Conservation (phyloP, 2,113 vertebrate species). For the Ancistrus triradiatus region DNA sequence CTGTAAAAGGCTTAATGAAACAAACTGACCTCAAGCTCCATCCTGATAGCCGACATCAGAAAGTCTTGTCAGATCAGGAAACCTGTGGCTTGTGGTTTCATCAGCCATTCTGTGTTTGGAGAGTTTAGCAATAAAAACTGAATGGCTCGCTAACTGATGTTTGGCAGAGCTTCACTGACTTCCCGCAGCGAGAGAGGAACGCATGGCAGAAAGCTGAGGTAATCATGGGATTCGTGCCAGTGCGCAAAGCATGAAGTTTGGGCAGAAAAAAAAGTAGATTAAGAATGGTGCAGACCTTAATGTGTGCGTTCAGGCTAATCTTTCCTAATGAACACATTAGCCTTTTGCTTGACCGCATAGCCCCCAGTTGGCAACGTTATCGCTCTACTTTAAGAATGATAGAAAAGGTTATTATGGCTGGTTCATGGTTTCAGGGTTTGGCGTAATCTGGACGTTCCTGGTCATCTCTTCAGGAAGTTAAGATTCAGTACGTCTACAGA, state of each 20-base stretch:
- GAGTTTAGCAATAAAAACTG: conserved; percentile 47
- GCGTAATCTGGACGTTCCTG: no score
- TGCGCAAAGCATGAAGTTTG: not conserved
- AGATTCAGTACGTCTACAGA: no score
- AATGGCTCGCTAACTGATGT: conserved; percentile 54
- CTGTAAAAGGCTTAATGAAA: not conserved
- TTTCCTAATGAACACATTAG: conserved; percentile 11
- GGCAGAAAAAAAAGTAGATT: conserved; percentile 1
- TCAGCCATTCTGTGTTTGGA: conserved; percentile 23
- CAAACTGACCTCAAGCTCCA: not conserved
- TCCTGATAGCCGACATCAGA: not conserved
- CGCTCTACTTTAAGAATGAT: not conserved
- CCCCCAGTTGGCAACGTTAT: not conserved
- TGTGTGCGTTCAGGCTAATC: conserved; percentile 15
- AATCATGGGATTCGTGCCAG: conserved; percentile 2
- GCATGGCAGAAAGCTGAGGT: conserved; percentile 5
- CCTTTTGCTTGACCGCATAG: not conserved
- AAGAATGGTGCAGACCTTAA: not conserved
- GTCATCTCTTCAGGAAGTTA: no score
- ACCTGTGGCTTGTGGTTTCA: no score
- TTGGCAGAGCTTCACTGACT: no score
- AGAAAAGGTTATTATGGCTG: no score
- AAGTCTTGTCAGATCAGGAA: not conserved
- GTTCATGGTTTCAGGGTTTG: no score
- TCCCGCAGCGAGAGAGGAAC: conserved; percentile 9